Evolutionary conservation across 2,113 vertebrate genomes (phyloP), one percentile per base, ranked within the genome.

Genomic region (Phodopus roborovskii): DNA sequence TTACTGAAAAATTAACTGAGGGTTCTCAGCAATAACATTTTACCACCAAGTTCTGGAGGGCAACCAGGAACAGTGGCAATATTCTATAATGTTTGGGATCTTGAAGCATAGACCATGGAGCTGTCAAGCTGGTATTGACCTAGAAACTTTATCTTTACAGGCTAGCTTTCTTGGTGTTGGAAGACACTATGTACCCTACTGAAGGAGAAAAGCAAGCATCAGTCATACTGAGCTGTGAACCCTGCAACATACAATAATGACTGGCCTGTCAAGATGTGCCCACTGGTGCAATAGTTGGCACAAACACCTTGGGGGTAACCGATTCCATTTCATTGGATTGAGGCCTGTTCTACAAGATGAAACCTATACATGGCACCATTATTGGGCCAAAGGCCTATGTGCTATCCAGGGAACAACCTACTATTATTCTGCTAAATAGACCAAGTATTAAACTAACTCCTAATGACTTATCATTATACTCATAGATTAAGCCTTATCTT

Each of bases 1-100:
- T 45, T 68, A 71, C 82, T 88, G 84, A 36, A 89, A 93, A 89
- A 48, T 77, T 92, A 88, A 70, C 24, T 90, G 56, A 95, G n/a
- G 36, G 9, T 36, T 64, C 42, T 84, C 8, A 84, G 39, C 39
- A 84, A 64, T 45, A 64, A 30, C n/a, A 84, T 64, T 45, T 42
- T 64, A 62, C 26, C 16, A 45, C 15, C 39, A 30, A 64, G 16
- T 30, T 84, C 58, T 64, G 39, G 39, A 84, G 58, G 81, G 26
- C 30, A 84, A 45, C 39, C 26, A 64, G 58, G 24, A 64, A 1
- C n/a, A 64, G 81, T 45, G 8, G 15, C 39, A 62, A 33, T 45
- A 42, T 58, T 62, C 58, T 84, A 64, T 16, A 42, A 28, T 45
- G 58, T 30, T 64, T 62, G 15, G 39, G 15, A 45, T 64, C 15